phyloP scores from a whole-genome alignment of 2,113 vertebrate species.

The Oreotrochilus melanogaster region DNA sequence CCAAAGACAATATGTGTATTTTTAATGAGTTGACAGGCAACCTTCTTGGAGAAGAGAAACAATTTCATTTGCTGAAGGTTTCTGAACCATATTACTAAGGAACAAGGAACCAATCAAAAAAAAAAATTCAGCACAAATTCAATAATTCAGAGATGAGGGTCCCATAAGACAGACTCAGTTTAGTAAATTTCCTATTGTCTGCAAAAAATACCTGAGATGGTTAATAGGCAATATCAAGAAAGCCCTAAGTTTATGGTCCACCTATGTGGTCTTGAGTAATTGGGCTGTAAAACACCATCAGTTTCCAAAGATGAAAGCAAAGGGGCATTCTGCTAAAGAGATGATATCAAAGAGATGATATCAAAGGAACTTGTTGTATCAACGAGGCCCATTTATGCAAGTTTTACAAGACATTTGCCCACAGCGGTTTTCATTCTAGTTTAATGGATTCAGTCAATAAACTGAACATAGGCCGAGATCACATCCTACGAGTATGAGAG shows the following conservation, averaged over 20 bases:
- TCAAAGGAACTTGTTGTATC: constrained; percentile 37
- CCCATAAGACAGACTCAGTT: background rate
- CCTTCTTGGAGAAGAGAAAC: constrained; percentile 45
- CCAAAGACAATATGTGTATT: constrained; percentile 74
- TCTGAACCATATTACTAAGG: constrained; percentile 42
- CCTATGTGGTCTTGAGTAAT: constrained; percentile 60
- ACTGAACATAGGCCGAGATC: background rate
- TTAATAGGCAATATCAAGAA: constrained; percentile 42
- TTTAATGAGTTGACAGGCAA: constrained; percentile 71
- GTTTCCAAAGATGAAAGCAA: constrained; percentile 56
- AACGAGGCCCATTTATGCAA: constrained; percentile 36
- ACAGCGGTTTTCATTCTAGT: background rate
- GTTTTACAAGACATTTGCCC: constrained; percentile 37
- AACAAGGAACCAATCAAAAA: background rate
- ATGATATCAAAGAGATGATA: constrained; percentile 57
- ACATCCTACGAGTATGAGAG: background rate
- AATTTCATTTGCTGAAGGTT: constrained; percentile 14
- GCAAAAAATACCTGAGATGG: constrained; percentile 56
- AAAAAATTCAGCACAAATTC: background rate
- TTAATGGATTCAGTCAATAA: background rate
- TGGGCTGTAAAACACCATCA: constrained; percentile 47
- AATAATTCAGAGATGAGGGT: background rate
- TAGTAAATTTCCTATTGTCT: constrained; percentile 39
- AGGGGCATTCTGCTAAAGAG: constrained; percentile 45
- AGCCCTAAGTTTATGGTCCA: constrained; percentile 21